These are phyloP conservation scores for Pampus argenteus DNA, from an alignment of 2,797 vertebrate genomes.

Conservation along the genomic window DNA sequence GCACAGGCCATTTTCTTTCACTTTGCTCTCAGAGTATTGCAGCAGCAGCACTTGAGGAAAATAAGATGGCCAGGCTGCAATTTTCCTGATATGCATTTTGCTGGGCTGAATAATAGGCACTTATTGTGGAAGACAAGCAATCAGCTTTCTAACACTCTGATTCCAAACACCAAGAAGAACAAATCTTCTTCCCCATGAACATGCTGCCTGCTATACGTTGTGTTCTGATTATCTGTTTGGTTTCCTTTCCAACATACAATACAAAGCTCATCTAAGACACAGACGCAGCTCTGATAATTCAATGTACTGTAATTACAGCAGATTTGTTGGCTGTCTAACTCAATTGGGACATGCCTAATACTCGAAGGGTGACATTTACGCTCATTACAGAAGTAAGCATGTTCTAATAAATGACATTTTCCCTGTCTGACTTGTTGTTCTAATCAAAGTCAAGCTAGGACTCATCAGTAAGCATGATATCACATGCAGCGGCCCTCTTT, in stretches of 20 bases:
- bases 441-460: constrained; percentile 38
- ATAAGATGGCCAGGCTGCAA: constrained; percentile 54
- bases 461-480: constrained; percentile 8
- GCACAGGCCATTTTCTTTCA: constrained; percentile 68
- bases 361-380: constrained; percentile 47
- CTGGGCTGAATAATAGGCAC: constrained; percentile 60
- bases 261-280: background rate
- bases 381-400: constrained; percentile 48
- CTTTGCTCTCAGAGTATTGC: constrained; percentile 65
- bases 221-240: background rate
- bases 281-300: constrained; percentile 36
- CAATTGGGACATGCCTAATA: constrained; percentile 42
- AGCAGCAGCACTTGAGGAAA: constrained; percentile 64
- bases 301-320: constrained; percentile 45
- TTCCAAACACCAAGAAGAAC: constrained; percentile 13
- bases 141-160: constrained; percentile 46
- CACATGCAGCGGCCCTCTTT: constrained; percentile 1
- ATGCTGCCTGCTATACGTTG: background rate
- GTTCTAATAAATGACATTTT: constrained; percentile 51
- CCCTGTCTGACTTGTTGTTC: constrained; percentile 26
- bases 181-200: constrained; percentile 16
- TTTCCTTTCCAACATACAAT: background rate
- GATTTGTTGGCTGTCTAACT: constrained; percentile 40
- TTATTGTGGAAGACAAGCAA: constrained; percentile 51
- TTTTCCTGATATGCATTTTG: constrained; percentile 69